Percentiles rank a stretch among this genome's conserved stretches.
Evolutionary conservation across 2,797 vertebrate genomes (phyloP).

Genomic region (Gila robusta): DNA sequence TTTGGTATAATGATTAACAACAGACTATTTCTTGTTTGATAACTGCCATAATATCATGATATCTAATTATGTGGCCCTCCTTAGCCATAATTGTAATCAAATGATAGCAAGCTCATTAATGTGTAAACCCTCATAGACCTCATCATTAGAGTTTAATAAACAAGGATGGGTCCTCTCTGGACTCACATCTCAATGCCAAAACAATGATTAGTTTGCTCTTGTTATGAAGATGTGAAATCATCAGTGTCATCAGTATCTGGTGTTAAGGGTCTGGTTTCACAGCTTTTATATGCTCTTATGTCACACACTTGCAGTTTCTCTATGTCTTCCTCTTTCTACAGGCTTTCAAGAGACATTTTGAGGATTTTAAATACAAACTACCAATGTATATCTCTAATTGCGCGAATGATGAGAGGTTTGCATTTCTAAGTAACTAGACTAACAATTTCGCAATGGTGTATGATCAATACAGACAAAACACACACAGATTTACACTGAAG

Average conservation of each 20-base stretch:
- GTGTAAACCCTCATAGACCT: constrained; percentile 18
- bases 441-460: not conserved
- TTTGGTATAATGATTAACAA: not conserved
- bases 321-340: not conserved
- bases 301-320: not conserved
- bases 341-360: not conserved
- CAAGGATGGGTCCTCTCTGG: constrained; percentile 5
- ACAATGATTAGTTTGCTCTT: constrained; percentile 37
- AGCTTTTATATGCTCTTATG: not conserved
- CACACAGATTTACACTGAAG: not conserved
- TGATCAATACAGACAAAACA: not conserved
- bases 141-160: constrained; percentile 51
- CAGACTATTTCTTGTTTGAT: not conserved
- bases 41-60: not conserved
- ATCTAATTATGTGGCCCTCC: not conserved
- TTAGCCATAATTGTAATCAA: not conserved
- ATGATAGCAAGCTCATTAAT: not conserved
- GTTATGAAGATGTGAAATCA: constrained; percentile 4
- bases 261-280: not conserved
- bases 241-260: not conserved
- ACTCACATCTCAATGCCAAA: constrained; percentile 28
- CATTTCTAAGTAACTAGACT: not conserved
- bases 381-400: not conserved
- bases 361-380: not conserved
- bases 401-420: not conserved